These are phyloP conservation scores for Lepus timidus DNA, from an alignment of 2,113 vertebrate species.

Conservation along the genomic window DNA sequence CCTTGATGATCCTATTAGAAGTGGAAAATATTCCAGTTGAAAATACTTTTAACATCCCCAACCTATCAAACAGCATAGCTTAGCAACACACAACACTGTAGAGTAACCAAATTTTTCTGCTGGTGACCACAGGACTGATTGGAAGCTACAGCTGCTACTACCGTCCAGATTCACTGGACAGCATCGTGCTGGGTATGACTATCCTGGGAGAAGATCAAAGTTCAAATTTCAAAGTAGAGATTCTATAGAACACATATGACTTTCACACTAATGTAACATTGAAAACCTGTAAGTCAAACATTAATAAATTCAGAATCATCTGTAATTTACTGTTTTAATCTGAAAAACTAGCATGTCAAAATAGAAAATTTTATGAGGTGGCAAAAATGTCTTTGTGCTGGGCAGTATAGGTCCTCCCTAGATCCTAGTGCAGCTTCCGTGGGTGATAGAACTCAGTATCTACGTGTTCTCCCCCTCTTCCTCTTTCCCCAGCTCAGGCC, in stretches of 20 bases:
- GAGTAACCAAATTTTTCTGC: not conserved
- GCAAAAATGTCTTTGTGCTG: not conserved
- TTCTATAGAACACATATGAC: not conserved
- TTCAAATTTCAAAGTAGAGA: not conserved
- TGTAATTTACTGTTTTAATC: not conserved
- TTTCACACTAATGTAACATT: not conserved
- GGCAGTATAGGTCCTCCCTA: not conserved
- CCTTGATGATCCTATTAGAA: not conserved
- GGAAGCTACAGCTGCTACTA: not conserved
- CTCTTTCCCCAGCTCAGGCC: not conserved
- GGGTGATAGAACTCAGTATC: not conserved
- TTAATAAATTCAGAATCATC: not conserved
- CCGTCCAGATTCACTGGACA: not conserved
- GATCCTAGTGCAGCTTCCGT: not conserved
- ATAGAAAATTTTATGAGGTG: not conserved
- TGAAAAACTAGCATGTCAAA: not conserved
- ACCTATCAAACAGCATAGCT: not conserved
- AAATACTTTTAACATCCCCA: not conserved
- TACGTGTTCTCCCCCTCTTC: not conserved
- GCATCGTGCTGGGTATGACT: not conserved
- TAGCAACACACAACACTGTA: not conserved
- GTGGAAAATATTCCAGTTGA: not conserved
- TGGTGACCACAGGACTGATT: not conserved
- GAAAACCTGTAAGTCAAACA: not conserved
- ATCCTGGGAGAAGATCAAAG: not conserved